Conservation (phyloP, 2,113 vertebrate genomes). For the Lasiurus borealis region DNA sequence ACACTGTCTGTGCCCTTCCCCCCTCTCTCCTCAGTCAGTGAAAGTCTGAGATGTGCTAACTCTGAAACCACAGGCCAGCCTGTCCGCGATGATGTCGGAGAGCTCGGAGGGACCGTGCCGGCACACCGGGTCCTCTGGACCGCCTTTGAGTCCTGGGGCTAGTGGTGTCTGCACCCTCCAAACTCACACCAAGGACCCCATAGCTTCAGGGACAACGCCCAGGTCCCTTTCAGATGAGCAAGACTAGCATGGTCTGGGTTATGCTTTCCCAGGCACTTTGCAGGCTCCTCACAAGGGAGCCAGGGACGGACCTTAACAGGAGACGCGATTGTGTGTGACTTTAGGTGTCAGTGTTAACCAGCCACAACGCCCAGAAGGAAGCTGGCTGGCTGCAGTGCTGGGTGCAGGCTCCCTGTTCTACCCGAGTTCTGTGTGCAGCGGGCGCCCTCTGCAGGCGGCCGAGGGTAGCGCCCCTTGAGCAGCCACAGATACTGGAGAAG, state of each 20-base stretch:
- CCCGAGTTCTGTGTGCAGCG: not conserved
- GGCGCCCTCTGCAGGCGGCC: conserved; percentile 65
- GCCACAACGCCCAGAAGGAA: too few relatives aligned
- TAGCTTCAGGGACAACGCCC: not conserved
- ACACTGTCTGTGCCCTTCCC: not conserved
- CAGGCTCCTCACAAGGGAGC: not conserved
- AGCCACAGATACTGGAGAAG: accelerated
- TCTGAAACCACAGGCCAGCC: not conserved
- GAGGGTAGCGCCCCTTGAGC: not conserved
- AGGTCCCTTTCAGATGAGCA: not conserved
- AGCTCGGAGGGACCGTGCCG: too few relatives aligned
- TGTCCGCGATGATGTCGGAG: too few relatives aligned
- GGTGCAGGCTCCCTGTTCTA: not conserved
- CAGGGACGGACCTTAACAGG: not conserved
- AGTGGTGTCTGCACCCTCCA: not conserved
- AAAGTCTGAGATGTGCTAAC: not conserved
- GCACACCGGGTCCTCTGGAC: not conserved
- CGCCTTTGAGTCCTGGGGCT: not conserved
- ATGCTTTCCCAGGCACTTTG: not conserved
- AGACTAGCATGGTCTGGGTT: not conserved
- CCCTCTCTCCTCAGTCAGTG: not conserved
- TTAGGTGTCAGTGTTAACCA: accelerated
- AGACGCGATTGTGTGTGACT: not conserved
- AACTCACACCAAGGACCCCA: not conserved
- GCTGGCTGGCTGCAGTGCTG: accelerated